A percentile compares a stretch with the other conserved stretches of the same genome.
Conservation (phyloP, 2,797 vertebrate genomes). For the Clarias fuscus region DNA sequence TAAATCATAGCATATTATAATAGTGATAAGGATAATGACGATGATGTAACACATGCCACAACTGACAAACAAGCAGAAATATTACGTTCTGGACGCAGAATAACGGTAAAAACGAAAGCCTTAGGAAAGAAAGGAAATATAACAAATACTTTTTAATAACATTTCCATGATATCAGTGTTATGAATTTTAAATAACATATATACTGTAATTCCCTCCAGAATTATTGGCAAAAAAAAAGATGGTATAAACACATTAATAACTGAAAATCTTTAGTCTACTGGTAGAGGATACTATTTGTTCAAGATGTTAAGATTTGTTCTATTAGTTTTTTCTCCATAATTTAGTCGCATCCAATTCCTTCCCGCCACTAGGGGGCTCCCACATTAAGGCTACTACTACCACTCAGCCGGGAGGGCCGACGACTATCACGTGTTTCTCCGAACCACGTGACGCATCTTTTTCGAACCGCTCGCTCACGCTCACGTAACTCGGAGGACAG, state of each 20-base stretch:
- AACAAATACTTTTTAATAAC: not conserved
- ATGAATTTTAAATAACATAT: not conserved
- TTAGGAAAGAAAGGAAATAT: not conserved
- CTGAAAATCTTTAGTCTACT: not conserved
- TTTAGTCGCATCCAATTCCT: too few species aligned
- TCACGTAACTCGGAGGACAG: too few species aligned
- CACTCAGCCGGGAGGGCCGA: too few species aligned
- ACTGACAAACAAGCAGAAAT: constrained; percentile 1
- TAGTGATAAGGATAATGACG: not conserved
- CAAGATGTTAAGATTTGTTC: too few species aligned
- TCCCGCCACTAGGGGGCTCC: too few species aligned
- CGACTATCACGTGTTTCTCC: too few species aligned
- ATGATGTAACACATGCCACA: constrained; percentile 1
- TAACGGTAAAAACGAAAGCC: constrained; percentile 1
- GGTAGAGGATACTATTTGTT: not conserved
- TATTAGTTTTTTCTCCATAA: too few species aligned
- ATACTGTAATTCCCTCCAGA: not conserved
- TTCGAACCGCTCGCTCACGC: too few species aligned
- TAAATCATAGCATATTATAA: constrained; percentile 8
- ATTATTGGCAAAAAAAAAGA: not conserved
- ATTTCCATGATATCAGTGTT: not conserved
- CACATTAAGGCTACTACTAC: too few species aligned
- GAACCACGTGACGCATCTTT: too few species aligned
- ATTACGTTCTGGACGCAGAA: not conserved
- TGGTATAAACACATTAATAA: not conserved